phyloP scores from a whole-genome alignment of 1,140 invertebrate species.

The Harpegnathos saltator region DNA sequence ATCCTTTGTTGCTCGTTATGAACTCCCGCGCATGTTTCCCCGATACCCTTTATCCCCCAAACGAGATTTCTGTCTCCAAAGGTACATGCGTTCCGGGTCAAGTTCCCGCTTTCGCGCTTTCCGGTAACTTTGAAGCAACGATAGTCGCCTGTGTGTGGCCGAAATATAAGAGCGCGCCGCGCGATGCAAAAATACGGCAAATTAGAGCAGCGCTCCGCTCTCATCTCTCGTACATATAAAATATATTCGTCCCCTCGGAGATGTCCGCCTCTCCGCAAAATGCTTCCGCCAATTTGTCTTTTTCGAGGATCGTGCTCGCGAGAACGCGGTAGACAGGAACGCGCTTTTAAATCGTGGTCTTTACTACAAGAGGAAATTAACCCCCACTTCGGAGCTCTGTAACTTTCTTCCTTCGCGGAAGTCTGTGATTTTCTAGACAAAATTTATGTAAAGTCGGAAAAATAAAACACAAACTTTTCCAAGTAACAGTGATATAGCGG shows the following conservation, averaged over 20 bases:
- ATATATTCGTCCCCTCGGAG: neutral
- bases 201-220: slow-evolving; percentile 30
- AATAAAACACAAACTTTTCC: too few relatives aligned
- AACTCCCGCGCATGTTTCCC: slow-evolving; percentile 22
- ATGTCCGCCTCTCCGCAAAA: slow-evolving; percentile 20
- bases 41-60: slow-evolving; percentile 52
- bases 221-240: too few relatives aligned
- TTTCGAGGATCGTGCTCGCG: slow-evolving; percentile 9
- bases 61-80: slow-evolving; percentile 50
- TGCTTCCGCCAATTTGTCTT: slow-evolving; percentile 40
- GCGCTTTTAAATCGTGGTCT: neutral
- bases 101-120: slow-evolving; percentile 23
- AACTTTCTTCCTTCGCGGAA: too few relatives aligned
- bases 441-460: too few relatives aligned
- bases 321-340: neutral
- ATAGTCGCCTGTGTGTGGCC: too few relatives aligned
- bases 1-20: slow-evolving; percentile 51
- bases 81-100: slow-evolving; percentile 48
- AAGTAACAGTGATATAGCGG: too few relatives aligned
- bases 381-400: too few relatives aligned
- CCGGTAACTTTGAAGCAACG: slow-evolving; percentile 44
- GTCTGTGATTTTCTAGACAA: too few relatives aligned
- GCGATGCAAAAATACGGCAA: slow-evolving; percentile 40
- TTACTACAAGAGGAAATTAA: slow-evolving; percentile 16
- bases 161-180: too few relatives aligned